A percentile compares a stretch with the other conserved stretches of the same genome.
Evolutionary conservation across 2,888 invertebrate species (phyloP).

Genomic region (Camptogramma bilineatum): DNA sequence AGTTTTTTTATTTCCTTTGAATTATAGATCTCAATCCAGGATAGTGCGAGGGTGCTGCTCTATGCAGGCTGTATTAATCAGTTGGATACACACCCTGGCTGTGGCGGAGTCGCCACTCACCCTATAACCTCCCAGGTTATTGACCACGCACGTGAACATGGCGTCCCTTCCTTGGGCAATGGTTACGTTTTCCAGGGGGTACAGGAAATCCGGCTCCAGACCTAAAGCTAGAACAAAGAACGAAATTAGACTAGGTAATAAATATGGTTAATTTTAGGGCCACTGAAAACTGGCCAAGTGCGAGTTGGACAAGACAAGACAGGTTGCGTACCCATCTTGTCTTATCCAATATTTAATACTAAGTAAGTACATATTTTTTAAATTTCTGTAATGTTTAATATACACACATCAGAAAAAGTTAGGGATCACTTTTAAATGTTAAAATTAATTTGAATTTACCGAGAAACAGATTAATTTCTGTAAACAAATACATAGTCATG

Average conservation of each 20-base stretch:
- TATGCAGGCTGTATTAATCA: constrained; percentile 74
- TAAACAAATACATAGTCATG: too few species aligned
- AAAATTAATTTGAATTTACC: too few species aligned
- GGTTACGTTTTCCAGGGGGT: constrained; percentile 93
- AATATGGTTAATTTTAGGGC: neutral
- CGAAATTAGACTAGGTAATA: neutral
- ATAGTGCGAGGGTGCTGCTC: constrained; percentile 81
- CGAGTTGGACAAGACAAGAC: too few species aligned
- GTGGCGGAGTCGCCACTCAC: constrained; percentile 95
- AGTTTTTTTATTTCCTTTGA: constrained; percentile 37
- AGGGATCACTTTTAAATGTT: too few species aligned
- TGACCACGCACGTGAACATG: constrained; percentile 93
- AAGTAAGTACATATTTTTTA: too few species aligned
- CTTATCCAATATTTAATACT: too few species aligned
- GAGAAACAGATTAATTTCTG: too few species aligned
- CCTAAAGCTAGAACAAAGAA: constrained; percentile 87
- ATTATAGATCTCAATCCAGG: constrained; percentile 76
- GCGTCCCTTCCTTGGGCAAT: constrained; percentile 93
- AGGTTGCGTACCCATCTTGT: too few species aligned
- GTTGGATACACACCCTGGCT: constrained; percentile 93
- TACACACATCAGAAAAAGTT: too few species aligned
- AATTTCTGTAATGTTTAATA: too few species aligned
- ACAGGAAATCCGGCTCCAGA: constrained; percentile 92
- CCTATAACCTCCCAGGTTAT: constrained; percentile 93
- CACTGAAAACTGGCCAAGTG: too few species aligned